phyloP scores from a whole-genome alignment of 2,113 vertebrate species.

The Zosterops borbonicus region DNA sequence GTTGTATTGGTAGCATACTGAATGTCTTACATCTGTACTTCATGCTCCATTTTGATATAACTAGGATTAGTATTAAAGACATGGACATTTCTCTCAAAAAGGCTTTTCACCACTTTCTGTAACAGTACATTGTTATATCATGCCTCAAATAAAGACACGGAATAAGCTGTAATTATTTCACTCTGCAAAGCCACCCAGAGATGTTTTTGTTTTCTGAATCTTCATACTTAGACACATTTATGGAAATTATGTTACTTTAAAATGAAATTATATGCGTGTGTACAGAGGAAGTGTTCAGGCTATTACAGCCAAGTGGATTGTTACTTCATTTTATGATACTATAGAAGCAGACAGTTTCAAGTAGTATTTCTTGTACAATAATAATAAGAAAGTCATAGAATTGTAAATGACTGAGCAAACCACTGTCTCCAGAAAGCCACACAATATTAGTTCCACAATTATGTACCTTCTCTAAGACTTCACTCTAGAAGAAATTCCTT shows the following conservation, averaged over 20 bases:
- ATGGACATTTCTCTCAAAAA: neutral
- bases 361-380: neutral
- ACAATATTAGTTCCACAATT: neutral
- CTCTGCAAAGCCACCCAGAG: neutral
- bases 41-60: neutral
- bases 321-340: neutral
- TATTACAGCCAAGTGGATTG: neutral
- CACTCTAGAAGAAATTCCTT: neutral
- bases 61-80: neutral
- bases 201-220: neutral
- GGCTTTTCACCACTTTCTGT: neutral
- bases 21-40: neutral
- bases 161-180: neutral
- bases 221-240: neutral
- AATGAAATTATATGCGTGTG: neutral
- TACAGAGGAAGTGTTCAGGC: neutral
- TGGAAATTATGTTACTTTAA: neutral
- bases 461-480: neutral
- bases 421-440: neutral
- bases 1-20: neutral
- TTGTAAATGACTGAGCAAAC: neutral
- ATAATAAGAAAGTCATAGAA: neutral
- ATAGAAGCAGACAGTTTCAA: slow-evolving; percentile 5
- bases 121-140: neutral
- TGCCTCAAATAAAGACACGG: neutral